These are phyloP conservation scores for Campylorhamphus procurvoides DNA, from an alignment of 2,113 vertebrate species.

Conservation along the genomic window DNA sequence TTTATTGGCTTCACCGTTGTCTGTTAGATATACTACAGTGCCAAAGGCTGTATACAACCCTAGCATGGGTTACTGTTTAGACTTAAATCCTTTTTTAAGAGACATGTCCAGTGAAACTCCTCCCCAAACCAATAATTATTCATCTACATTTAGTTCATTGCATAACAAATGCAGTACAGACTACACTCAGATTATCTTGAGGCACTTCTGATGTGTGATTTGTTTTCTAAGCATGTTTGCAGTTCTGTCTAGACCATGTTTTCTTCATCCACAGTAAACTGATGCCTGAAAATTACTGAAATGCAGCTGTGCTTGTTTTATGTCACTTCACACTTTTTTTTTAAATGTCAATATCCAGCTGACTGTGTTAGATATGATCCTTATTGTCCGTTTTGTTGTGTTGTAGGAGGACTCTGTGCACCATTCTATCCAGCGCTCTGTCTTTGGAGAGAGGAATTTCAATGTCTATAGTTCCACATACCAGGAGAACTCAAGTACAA, in stretches of 20 bases:
- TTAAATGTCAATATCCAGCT: slow-evolving; percentile 55
- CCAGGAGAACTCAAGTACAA: slow-evolving; percentile 73
- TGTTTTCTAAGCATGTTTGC: slow-evolving; percentile 46
- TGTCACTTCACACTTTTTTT: slow-evolving; percentile 51
- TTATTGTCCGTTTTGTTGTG: slow-evolving; percentile 70
- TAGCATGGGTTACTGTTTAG: not conserved
- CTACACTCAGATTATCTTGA: not conserved
- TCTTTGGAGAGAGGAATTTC: slow-evolving; percentile 95
- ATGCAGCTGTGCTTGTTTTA: slow-evolving; percentile 67
- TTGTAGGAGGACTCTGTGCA: slow-evolving; percentile 82
- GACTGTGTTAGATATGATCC: slow-evolving; percentile 56
- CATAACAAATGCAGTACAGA: not conserved
- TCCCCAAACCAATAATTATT: not conserved
- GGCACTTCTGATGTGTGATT: slow-evolving; percentile 15
- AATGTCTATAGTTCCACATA: slow-evolving; percentile 82
- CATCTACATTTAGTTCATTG: slow-evolving; percentile 43
- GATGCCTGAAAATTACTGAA: slow-evolving; percentile 50
- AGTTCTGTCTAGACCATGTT: slow-evolving; percentile 64
- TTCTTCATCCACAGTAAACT: slow-evolving; percentile 54
- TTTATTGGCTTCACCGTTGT: not conserved
- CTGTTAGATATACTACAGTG: not conserved
- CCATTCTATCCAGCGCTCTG: slow-evolving; percentile 82
- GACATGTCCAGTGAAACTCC: not conserved
- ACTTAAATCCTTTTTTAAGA: not conserved
- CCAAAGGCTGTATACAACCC: not conserved